These are phyloP conservation scores for Mesoclemmys tuberculata DNA, from an alignment of 2,113 vertebrate species.

Conservation along the genomic window DNA sequence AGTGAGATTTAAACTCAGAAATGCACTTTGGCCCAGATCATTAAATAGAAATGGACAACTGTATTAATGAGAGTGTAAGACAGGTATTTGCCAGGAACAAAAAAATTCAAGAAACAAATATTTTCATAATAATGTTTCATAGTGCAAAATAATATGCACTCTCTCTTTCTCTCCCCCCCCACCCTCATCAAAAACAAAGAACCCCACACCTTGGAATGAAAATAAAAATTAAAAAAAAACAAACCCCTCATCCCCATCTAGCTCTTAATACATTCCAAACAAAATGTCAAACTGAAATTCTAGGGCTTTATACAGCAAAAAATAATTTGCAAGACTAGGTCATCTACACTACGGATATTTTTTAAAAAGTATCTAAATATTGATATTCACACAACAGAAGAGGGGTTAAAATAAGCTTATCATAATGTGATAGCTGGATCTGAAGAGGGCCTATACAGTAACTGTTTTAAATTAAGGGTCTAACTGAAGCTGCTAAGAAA, in stretches of 20 bases:
- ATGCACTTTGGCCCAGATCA: constrained; percentile 12
- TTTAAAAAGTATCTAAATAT: constrained; percentile 55
- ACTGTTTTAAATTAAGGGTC: constrained; percentile 63
- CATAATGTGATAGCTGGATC: constrained; percentile 76
- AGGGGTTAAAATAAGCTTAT: constrained; percentile 85
- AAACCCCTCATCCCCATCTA: constrained; percentile 16
- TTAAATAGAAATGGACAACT: constrained; percentile 19
- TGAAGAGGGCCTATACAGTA: constrained; percentile 42
- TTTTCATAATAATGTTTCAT: constrained; percentile 16
- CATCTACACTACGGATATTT: constrained; percentile 13
- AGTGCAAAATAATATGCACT: constrained; percentile 55
- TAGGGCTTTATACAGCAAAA: constrained; percentile 48
- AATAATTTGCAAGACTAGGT: constrained; percentile 52
- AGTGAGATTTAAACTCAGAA: constrained; percentile 25
- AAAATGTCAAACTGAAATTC: constrained; percentile 51
- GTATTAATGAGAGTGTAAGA: neutral
- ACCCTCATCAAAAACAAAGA: neutral
- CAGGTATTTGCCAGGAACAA: constrained; percentile 53
- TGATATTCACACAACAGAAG: constrained; percentile 58
- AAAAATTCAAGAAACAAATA: constrained; percentile 50
- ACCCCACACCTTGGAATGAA: constrained; percentile 42
- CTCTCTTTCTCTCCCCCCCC: neutral
- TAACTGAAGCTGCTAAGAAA: constrained; percentile 63
- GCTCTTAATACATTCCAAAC: constrained; percentile 17
- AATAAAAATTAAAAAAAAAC: constrained; percentile 14